Evolutionary conservation across 2,113 vertebrate genomes (phyloP), one percentile per base, ranked within the genome.

Genomic region (Hiodon alosoides): DNA sequence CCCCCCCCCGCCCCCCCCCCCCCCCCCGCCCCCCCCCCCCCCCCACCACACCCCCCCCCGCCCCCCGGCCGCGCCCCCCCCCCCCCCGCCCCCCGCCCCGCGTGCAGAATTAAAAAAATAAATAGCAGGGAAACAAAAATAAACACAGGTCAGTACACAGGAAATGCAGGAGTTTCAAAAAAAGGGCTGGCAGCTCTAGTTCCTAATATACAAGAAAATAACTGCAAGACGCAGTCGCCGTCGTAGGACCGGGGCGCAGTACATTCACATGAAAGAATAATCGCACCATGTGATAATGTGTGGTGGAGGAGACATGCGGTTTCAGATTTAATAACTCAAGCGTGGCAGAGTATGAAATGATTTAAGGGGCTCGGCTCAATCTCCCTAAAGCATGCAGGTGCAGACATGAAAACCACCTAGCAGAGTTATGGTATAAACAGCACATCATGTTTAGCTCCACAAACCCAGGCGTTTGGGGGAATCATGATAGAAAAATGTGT

Each of bases 101-200:
- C n/a, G 90, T 91, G 73, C 73, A 74, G 73, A 93, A 93, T 31
- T 31, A 31, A 31, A 92, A 93, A 91, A 92, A 91, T 87, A 93
- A 92, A 88, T 87, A 93, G 88, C 90, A 81, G 91, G 93, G 92
- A 90, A 93, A 92, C 89, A 92, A 92, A 92, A 85, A 77, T 92
- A 95, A 93, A 95, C 91, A 94, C 93, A 95, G 92, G 94, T 95
- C 94, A 94, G 93, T 95, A 94, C 93, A 94, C 90, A 94, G 93
- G 93, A 94, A 94, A 95, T 94, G 93, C 93, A 94, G 93, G 93
- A 94, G 93, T 93, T 93, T 94, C 93, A 91, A 95, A 93, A 94
- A 94, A 94, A 94, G 94, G 94, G 91, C 93, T 93, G 92, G 92
- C 90, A 31, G 31, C 92, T 94, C 93, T 81, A 92, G 92, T 93